Evolutionary conservation across 2,797 vertebrate species (phyloP), one percentile per base, ranked within the genome.

Genomic region (Melanotaenia maccullochi): DNA sequence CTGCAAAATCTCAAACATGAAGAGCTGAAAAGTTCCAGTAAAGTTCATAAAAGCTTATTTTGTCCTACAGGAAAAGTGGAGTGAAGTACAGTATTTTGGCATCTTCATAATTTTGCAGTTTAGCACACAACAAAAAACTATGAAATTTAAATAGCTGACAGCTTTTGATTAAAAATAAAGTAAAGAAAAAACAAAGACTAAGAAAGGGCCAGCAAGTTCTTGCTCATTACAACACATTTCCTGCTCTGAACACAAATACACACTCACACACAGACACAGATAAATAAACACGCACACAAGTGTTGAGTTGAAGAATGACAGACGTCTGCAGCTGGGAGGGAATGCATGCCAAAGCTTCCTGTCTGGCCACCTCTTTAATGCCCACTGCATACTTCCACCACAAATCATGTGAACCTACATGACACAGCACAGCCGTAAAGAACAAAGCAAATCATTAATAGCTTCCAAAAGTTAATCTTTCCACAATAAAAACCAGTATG

Each of bases 251-350:
- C 73, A 71, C 60, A 51, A 44, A 71, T 57, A 74, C 67, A 74
- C 61, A 81, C 61, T 54, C 59, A 66, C 35, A 60, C 59, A 76
- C 28, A 81, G 47, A 63, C 30, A 72, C 12, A 68, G 47, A 79
- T 78, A 83, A 62, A 82, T 52, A 87, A 51, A 87, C 60, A 78
- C 65, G 58, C 75, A 84, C 84, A 71, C 88, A 87, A 87, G 86
- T 84, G 91, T 82, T 91, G 89, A 91, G 78, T 76, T 90, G 93
- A 92, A 89, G 90, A 93, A 93, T 92, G 92, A 94, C 93, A 91
- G 89, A 87, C 76, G 78, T 92, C 89, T 91, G 90, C 90, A 92
- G 91, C 91, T 93, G 90, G 81, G 88, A 86, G 85, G 76, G 63
- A 49, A 88, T 75, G 82, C 83, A 84, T 73, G 87, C 79, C 85